Base-by-base conservation (phyloP, 2,888 invertebrate species). In the Phasia obesa region DNA sequence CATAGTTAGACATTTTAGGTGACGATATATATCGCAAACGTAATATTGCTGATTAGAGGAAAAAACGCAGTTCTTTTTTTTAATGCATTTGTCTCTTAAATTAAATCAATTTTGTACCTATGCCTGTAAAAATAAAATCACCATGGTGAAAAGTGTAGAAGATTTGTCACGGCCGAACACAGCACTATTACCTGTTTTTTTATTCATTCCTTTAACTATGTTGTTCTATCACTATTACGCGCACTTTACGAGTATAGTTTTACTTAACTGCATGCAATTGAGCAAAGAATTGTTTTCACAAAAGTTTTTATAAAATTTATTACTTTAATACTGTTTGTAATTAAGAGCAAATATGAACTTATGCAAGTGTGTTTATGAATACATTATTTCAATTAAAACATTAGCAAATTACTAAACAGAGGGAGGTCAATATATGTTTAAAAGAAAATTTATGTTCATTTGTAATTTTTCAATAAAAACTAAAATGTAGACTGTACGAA, bases 281-380 rank as follows among this genome's bases (percentile, higher is more conserved):
- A 0, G n/a, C 7, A 7, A 21, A 13, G 7, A 4, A 21, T 60
- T 2, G n/a, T n/a, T n/a, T 0, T 17, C 5, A 13, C 17, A 44
- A 17, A 62, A 67, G 25, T 53, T 53, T 80, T 67, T 35, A 53
- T 53, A n/a, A 49, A 70, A 75, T 75, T 75, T 81, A 81, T 81
- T 31, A 64, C 64, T 65, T 49, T 27, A 70, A 65, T 70, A 81
- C 51, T 60, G 59, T 75, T 25, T 31, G 35, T 17, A 31, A 35
- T 35, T 35, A 15, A 1, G 25, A 59, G 21, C 15, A 9, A 59
- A 73, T n/a, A 27, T 49, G 7, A 11, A 31, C 1, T 4, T 21
- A 17, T 25, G 17, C 27, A 59, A 35, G 23, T 23, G 51, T 19
- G 13, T 35, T 70, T 38, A 19, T 17, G 15, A 60, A 59, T 4